Percentiles rank a stretch among this genome's conserved stretches.
These are phyloP conservation scores for Melanotaenia trifasciata DNA, from an alignment of 2,797 vertebrate genomes.

Conservation along the genomic window DNA sequence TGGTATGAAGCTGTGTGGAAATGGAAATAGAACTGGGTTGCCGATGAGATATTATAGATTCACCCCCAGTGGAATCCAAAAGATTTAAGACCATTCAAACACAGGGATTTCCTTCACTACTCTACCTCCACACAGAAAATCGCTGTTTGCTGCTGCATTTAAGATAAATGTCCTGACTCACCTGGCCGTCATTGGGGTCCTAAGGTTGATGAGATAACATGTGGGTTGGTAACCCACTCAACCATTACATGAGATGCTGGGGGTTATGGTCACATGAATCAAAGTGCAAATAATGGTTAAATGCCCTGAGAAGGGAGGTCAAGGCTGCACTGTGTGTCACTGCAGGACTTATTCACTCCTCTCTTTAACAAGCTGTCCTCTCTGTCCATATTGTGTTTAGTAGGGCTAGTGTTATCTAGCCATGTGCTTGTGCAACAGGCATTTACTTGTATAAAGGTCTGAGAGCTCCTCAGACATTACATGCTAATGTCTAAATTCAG, in stretches of 20 bases:
- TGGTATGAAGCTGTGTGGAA: background rate
- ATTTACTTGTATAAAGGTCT: no score
- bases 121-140: background rate
- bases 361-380: background rate
- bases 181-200: background rate
- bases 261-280: background rate
- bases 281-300: background rate
- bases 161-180: background rate
- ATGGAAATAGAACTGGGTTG: no score
- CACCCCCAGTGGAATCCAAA: no score
- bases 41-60: no score
- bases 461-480: no score
- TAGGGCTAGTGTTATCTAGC: background rate
- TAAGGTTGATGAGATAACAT: background rate
- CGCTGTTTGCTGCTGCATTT: background rate
- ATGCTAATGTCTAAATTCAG: no score
- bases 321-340: background rate
- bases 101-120: background rate
- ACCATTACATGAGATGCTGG: background rate
- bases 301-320: background rate
- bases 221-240: background rate
- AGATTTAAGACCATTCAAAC: background rate
- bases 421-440: background rate
- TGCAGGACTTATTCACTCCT: background rate
- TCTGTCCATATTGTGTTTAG: background rate